Conservation (phyloP, 2,888 invertebrate species). For the Aricia artaxerxes region DNA sequence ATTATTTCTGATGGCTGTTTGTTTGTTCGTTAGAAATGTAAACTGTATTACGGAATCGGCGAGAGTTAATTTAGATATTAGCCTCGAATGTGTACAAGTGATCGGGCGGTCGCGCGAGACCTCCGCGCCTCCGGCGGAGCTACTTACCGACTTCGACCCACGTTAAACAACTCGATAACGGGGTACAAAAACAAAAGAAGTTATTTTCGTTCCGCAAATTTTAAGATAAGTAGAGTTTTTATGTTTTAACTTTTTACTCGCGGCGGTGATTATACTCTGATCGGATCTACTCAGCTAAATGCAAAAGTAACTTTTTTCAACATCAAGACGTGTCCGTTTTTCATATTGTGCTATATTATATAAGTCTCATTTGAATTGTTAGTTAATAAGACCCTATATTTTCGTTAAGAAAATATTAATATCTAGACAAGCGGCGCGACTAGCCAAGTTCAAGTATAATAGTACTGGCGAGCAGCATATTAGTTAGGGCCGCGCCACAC, state of each 20-base stretch:
- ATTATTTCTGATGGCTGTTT: slow-evolving; percentile 3
- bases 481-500: too few relatives aligned
- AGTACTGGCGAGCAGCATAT: too few relatives aligned
- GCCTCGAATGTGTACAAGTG: background rate
- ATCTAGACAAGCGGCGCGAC: too few relatives aligned
- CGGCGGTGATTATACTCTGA: background rate
- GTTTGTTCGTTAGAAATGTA: slow-evolving; percentile 1
- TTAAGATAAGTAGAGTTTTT: background rate
- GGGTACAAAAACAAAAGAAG: background rate
- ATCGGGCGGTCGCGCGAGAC: background rate
- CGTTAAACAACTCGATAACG: background rate
- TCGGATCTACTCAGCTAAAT: too few relatives aligned
- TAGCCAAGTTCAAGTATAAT: too few relatives aligned
- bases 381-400: too few relatives aligned
- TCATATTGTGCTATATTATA: too few relatives aligned
- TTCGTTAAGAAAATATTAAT: too few relatives aligned
- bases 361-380: too few relatives aligned
- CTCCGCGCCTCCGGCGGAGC: background rate
- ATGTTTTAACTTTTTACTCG: background rate
- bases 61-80: background rate
- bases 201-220: background rate
- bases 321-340: too few relatives aligned
- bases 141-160: background rate
- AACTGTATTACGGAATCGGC: background rate
- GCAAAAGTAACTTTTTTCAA: too few relatives aligned